A percentile compares a stretch with the other conserved stretches of the same genome.
Evolutionary conservation across 2,113 vertebrate genomes (phyloP).

Genomic region (Hucho hucho): DNA sequence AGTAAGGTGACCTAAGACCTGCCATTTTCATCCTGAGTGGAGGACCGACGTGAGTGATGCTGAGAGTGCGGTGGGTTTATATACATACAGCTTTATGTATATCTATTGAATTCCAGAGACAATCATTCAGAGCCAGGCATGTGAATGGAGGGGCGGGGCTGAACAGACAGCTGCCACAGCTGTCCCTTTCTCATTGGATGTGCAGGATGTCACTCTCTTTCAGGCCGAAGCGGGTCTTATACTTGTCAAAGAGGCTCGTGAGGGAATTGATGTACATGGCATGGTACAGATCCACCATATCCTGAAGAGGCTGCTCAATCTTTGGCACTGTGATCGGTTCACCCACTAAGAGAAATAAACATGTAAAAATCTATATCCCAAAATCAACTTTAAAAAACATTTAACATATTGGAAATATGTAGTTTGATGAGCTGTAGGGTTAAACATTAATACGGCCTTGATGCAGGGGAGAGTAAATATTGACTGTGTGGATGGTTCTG

Average conservation of each 20-base stretch:
- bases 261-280: conserved; percentile 85
- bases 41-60: background rate
- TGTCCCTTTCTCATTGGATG: conserved; percentile 76
- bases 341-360: conserved; percentile 77
- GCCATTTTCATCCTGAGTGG: conserved; percentile 18
- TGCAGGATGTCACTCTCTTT: conserved; percentile 82
- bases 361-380: background rate
- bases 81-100: conserved; percentile 25
- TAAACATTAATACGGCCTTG: conserved; percentile 29
- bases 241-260: conserved; percentile 86
- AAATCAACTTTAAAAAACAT: too few species aligned
- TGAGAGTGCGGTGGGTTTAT: conserved; percentile 32
- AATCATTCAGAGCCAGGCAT: conserved; percentile 33
- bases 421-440: too few species aligned
- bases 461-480: conserved; percentile 10
- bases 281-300: conserved; percentile 90
- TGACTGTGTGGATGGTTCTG: conserved; percentile 10
- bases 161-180: conserved; percentile 7
- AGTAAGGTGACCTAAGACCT: conserved; percentile 13
- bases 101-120: conserved; percentile 50
- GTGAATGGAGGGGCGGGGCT: conserved; percentile 41
- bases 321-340: conserved; percentile 94
- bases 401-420: too few species aligned
- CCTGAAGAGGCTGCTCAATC: conserved; percentile 80
- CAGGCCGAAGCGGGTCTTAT: conserved; percentile 88